Base-by-base conservation (phyloP, 2,797 vertebrate genomes). In the Phataginus tricuspis region DNA sequence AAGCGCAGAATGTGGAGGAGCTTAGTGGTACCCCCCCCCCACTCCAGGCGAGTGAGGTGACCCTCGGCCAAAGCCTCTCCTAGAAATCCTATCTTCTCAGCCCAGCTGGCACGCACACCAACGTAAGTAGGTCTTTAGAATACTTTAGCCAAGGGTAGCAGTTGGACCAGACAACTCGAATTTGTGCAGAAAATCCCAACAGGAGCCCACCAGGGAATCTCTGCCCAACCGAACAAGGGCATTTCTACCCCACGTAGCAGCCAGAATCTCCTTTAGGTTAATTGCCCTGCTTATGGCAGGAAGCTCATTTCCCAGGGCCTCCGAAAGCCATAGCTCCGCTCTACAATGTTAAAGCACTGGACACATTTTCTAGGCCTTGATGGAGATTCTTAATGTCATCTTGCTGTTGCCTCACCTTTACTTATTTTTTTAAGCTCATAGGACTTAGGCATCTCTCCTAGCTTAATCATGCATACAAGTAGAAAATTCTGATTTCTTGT, bases 401-500 rank as follows among this genome's bases (percentile, higher is more conserved):
- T 66, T 90, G 4, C 11, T 59, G 5, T 92, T 57, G 29, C 53
- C 42, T 95, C 64, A 14, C 16, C 27, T 69, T 49, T 75, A 31
- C 71, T 25, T 45, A 27, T 27, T 61, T 74, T 79, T 87, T 74
- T 34, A 85, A 96, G 72, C 83, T 71, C 53, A 4, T 79, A 93
- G 94, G 94, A 96, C 86, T 94, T 45, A 45, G 74, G 39, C 96
- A 97, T 86, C n/a, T 88, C 89, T 95, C 72, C 68, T 63, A 77
- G 55, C 63, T 90, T 93, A 96, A 90, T 51, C 66, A 80, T 77
- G 68, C 77, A 94, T 90, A 83, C 31, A 75, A 82, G 31, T 91
- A 78, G 80, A 59, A 86, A 79, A 82, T 71, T 94, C 71, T 23
- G 25, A 88, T 94, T 95, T 97, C 93, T 97, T 95, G 92, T 97